Evolutionary conservation across 2,888 invertebrate species (phyloP).

Genomic region (Pogonocherus hispidulus): DNA sequence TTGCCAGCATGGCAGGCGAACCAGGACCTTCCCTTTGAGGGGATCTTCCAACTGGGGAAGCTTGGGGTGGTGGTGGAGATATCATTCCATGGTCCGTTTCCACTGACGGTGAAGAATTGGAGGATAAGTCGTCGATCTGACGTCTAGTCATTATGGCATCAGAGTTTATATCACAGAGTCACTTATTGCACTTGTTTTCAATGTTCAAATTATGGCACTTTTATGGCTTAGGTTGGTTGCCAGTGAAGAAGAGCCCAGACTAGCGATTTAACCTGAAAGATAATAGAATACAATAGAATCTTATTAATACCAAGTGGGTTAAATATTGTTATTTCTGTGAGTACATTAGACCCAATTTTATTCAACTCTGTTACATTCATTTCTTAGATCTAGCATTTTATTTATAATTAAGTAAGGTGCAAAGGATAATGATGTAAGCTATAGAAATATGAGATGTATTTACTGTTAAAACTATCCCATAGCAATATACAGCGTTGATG

Average conservation of each 20-base stretch:
- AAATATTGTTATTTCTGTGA: no score
- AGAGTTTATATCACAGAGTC: constrained; percentile 66
- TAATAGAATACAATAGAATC: constrained; percentile 37
- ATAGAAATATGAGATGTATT: no score
- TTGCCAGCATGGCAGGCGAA: constrained; percentile 84
- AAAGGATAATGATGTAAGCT: no score
- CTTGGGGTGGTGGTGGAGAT: constrained; percentile 70
- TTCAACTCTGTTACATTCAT: no score
- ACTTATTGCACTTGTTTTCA: constrained; percentile 67
- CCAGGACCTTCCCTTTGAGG: constrained; percentile 72
- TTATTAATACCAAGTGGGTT: no score
- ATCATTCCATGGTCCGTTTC: constrained; percentile 63
- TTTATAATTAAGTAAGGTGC: no score
- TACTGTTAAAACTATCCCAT: no score
- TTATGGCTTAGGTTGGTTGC: constrained; percentile 56
- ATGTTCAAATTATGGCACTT: constrained; percentile 63
- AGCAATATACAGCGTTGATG: no score
- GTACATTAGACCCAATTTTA: no score
- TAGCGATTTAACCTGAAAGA: constrained; percentile 47
- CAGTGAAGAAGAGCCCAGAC: constrained; percentile 18
- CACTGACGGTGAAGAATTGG: constrained; percentile 59
- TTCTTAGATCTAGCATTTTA: no score
- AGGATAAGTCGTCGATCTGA: constrained; percentile 63
- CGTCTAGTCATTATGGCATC: constrained; percentile 65
- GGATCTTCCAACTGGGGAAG: constrained; percentile 69